phyloP scores from a whole-genome alignment of 1,140 invertebrate genomes.

The Drosophila pruinosa region DNA sequence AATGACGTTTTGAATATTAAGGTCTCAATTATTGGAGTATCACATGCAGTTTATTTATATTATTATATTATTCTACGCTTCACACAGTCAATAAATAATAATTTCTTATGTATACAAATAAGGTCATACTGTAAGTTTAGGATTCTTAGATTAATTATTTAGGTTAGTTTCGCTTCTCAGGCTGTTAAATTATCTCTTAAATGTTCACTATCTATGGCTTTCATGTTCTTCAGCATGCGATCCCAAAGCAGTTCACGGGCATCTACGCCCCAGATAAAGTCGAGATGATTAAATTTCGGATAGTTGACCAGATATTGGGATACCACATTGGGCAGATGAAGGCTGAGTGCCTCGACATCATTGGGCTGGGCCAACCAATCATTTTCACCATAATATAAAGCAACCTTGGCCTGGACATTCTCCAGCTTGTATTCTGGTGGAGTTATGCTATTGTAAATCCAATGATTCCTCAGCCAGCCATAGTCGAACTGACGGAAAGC shows the following conservation, averaged over 20 bases:
- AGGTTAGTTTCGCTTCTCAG: neutral
- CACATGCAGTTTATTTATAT: constrained; percentile 14
- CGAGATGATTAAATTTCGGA: constrained; percentile 84
- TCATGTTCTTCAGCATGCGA: constrained; percentile 81
- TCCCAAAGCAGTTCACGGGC: constrained; percentile 82
- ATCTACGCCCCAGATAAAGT: constrained; percentile 85
- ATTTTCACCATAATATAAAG: constrained; percentile 86
- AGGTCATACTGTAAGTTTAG: constrained; percentile 33
- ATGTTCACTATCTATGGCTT: constrained; percentile 36
- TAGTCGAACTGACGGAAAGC: constrained; percentile 84
- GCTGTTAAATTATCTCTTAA: constrained; percentile 21
- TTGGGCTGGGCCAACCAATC: constrained; percentile 85
- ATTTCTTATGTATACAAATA: constrained; percentile 18
- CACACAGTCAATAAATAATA: constrained; percentile 14
- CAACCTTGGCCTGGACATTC: constrained; percentile 85
- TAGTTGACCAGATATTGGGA: constrained; percentile 82
- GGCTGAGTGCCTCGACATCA: constrained; percentile 83
- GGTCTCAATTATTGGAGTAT: neutral
- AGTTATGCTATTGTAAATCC: constrained; percentile 81
- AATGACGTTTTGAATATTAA: no score
- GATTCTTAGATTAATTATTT: neutral
- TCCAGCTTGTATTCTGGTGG: constrained; percentile 87
- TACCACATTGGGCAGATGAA: constrained; percentile 82
- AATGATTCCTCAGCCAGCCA: constrained; percentile 82
- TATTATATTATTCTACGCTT: constrained; percentile 8